Conservation (phyloP, 1,140 invertebrate species). For the Harpegnathos saltator region DNA sequence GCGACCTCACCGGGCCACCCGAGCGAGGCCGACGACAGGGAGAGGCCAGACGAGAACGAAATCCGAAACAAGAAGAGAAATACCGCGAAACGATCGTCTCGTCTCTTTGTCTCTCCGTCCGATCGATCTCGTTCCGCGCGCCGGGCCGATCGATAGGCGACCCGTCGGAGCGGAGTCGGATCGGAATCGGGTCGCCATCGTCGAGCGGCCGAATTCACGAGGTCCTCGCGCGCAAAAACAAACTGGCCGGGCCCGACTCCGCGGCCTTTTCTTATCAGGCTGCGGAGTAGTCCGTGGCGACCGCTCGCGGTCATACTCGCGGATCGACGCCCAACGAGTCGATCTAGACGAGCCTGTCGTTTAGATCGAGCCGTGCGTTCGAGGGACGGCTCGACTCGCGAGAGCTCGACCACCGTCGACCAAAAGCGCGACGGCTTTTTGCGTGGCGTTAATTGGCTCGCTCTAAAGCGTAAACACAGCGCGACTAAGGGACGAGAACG, state of each 20-base stretch:
- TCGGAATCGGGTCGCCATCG: constrained; percentile 54
- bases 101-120: constrained; percentile 67
- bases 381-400: too few species aligned
- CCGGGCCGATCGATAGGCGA: constrained; percentile 43
- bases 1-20: constrained; percentile 37
- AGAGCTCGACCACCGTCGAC: constrained; percentile 80
- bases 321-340: background rate
- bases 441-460: constrained; percentile 79
- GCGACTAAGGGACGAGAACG: constrained; percentile 47
- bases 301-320: background rate
- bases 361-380: too few species aligned
- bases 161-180: background rate
- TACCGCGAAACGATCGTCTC: constrained; percentile 74
- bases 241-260: constrained; percentile 51
- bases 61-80: constrained; percentile 73
- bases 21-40: constrained; percentile 40
- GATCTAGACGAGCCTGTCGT: too few species aligned
- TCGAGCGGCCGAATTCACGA: constrained; percentile 50
- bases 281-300: constrained; percentile 1
- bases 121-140: constrained; percentile 51
- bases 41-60: background rate
- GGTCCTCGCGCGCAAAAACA: constrained; percentile 65
- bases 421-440: constrained; percentile 78
- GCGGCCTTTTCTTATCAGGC: constrained; percentile 67
- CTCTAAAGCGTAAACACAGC: constrained; percentile 77